Evolutionary conservation across 2,888 invertebrate species (phyloP).

Genomic region (Poecilus cupreus): DNA sequence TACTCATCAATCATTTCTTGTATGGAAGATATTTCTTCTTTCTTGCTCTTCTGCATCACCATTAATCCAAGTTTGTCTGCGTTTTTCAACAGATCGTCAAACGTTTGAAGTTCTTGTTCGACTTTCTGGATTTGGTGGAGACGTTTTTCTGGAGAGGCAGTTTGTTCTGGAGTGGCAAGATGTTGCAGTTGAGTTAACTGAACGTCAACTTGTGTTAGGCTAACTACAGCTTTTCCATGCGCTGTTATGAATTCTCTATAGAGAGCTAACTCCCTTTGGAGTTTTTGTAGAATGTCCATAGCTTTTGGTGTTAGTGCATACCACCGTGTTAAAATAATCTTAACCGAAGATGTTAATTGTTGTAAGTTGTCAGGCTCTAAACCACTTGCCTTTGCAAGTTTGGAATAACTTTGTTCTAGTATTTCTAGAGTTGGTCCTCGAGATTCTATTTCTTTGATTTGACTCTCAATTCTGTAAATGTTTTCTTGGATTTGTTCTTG

Average conservation of each 20-base stretch:
- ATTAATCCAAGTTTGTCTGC: conserved; percentile 78
- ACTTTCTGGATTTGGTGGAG: conserved; percentile 72
- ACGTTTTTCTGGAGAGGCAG: conserved; percentile 71
- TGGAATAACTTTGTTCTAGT: conserved; percentile 82
- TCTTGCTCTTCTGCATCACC: conserved; percentile 76
- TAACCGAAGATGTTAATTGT: conserved; percentile 77
- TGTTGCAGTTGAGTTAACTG: conserved; percentile 82
- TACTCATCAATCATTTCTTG: conserved; percentile 81
- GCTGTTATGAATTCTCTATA: conserved; percentile 82
- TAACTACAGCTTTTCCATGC: conserved; percentile 82
- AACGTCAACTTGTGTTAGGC: conserved; percentile 83
- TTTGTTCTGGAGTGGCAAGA: conserved; percentile 74
- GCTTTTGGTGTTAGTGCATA: conserved; percentile 78
- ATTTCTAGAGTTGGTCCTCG: conserved; percentile 76
- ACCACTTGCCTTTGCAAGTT: conserved; percentile 80
- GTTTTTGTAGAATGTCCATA: conserved; percentile 76
- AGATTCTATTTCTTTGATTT: conserved; percentile 76
- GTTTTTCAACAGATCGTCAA: conserved; percentile 74
- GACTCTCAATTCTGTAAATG: conserved; percentile 75
- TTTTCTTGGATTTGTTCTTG: conserved; percentile 78
- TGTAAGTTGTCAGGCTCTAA: conserved; percentile 82
- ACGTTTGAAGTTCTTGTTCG: conserved; percentile 76
- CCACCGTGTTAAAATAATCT: conserved; percentile 79
- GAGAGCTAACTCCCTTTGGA: conserved; percentile 77
- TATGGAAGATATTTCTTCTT: conserved; percentile 75